A percentile compares a stretch with the other conserved stretches of the same genome.
Conservation (phyloP, 1,140 invertebrate genomes). For the Zaprionus camerounensis region DNA sequence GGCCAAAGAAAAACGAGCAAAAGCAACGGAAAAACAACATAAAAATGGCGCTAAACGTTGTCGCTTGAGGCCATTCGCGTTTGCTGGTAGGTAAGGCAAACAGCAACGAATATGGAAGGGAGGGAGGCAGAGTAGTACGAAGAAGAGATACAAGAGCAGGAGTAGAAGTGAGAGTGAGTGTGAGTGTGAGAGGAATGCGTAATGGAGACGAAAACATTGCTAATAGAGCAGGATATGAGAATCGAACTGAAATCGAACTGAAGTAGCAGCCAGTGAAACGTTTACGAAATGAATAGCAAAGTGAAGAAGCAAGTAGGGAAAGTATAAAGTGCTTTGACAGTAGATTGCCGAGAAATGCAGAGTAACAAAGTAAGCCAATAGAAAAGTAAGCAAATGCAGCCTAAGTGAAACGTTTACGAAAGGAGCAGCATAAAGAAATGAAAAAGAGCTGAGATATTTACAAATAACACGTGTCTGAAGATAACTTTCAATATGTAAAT, state of each 20-base stretch:
- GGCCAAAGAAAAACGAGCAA: slow-evolving; percentile 9
- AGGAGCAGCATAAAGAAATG: background rate
- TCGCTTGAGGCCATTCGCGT: slow-evolving; percentile 64
- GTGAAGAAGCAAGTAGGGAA: background rate
- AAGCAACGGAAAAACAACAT: slow-evolving; percentile 21
- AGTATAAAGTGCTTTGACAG: background rate
- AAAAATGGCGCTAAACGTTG: slow-evolving; percentile 64
- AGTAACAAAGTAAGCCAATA: background rate
- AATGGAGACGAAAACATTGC: slow-evolving; percentile 1
- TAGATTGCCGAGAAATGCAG: background rate
- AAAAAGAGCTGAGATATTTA: no score
- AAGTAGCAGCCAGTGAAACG: background rate
- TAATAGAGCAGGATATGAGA: background rate
- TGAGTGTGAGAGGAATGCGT: no score
- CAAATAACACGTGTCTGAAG: no score
- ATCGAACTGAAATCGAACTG: background rate
- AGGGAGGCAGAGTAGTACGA: background rate
- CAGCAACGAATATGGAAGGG: background rate
- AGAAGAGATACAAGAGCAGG: no score
- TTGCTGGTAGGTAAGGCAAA: slow-evolving; percentile 2
- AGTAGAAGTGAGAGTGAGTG: background rate
- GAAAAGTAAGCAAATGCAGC: background rate
- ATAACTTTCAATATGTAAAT: no score
- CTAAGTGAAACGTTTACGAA: slow-evolving; percentile 1
- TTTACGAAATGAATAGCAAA: background rate